Evolutionary conservation across 2,797 vertebrate species (phyloP), one percentile per base, ranked within the genome.

Genomic region (Euphonia xanthogaster): DNA sequence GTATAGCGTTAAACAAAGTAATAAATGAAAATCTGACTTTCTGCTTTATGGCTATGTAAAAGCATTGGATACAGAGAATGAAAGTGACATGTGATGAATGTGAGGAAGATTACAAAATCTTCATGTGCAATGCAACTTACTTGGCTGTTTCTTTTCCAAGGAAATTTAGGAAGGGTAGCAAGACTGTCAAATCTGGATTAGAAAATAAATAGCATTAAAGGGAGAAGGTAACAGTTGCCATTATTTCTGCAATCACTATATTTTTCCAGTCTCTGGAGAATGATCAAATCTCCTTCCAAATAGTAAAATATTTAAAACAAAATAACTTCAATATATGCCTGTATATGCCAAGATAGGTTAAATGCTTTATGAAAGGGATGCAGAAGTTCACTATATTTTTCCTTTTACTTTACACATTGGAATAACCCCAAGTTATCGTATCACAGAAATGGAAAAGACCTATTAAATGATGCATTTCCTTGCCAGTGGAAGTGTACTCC

Each of bases 271-370:
- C 88, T 76, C 48, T 65, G 39, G 78, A 95, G 93, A 96, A 91
- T 60, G n/a, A 88, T 68, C 60, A 88, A 75, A 72, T 87, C 45
- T 75, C 87, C 61, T 97, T 96, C 71, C 62, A 94, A 97, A 92
- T 1, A 89, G 9, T 87, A 93, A 90, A 54, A 94, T 68, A 80
- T 96, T 95, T 78, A 47, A 93, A 84, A 71, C 31, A 94, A 92
- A 91, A 79, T 72, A 91, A 37, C 42, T 88, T 94, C 53, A 55
- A 25, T 86, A 53, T 91, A 77, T 88, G 47, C 71, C 88, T 84
- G 24, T 58, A 33, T 81, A 45, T 84, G 76, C 73, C 94, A 85
- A 82, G 68, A 53, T 19, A 90, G 66, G 39, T 83, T 60, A 83
- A 95, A 45, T 66, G 37, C 47, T 86, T 92, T 92, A 62, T 84